phyloP scores from a whole-genome alignment of 2,113 vertebrate species.

The Gymnobelideus leadbeateri region DNA sequence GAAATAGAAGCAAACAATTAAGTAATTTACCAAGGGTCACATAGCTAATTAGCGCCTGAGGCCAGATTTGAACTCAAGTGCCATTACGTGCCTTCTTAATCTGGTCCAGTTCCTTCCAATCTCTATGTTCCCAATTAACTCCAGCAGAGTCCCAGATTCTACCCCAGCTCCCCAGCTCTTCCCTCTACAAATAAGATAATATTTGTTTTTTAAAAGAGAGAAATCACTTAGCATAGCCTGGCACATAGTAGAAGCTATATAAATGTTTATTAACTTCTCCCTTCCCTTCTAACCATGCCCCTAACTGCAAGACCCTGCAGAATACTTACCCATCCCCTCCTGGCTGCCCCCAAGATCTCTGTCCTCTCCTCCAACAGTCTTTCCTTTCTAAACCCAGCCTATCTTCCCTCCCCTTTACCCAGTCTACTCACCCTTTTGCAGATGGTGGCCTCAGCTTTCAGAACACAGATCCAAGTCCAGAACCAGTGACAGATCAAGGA shows the following conservation, averaged over 20 bases:
- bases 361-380: not conserved
- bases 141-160: not conserved
- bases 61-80: not conserved
- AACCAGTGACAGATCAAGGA: not conserved
- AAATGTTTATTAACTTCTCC: not conserved
- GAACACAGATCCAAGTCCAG: not conserved
- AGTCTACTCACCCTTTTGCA: not conserved
- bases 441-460: not conserved
- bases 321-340: not conserved
- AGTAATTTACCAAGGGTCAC: not conserved
- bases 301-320: not conserved
- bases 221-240: not conserved
- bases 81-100: not conserved
- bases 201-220: not conserved
- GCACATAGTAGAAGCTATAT: not conserved
- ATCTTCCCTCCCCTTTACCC: not conserved
- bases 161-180: not conserved
- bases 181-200: not conserved
- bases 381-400: not conserved
- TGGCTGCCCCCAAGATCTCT: not conserved
- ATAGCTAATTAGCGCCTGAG: not conserved
- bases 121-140: not conserved
- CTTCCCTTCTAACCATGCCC: not conserved
- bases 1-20: not conserved
- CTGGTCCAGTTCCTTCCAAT: too few relatives aligned